phyloP scores from a whole-genome alignment of 2,113 vertebrate species.

The Hepsetus odoe region DNA sequence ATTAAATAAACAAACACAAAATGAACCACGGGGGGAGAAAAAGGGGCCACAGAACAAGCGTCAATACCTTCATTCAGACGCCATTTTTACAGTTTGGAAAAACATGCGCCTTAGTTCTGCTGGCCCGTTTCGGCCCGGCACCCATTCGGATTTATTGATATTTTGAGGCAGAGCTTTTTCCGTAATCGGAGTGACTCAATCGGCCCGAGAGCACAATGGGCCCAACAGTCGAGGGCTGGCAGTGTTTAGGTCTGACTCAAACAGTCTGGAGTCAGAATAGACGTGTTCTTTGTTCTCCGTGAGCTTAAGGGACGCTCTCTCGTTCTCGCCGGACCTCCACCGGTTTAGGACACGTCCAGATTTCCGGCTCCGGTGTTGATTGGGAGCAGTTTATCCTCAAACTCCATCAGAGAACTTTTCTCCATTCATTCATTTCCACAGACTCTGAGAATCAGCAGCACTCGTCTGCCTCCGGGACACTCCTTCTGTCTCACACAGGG shows the following conservation, averaged over 20 bases:
- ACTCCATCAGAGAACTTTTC: too few species aligned
- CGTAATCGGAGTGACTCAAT: conserved; percentile 38
- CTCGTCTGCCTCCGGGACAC: too few species aligned
- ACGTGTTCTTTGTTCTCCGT: conserved; percentile 32
- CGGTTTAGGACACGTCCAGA: not conserved
- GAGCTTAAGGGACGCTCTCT: not conserved
- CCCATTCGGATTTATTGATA: conserved; percentile 34
- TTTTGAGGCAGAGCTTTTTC: conserved; percentile 5
- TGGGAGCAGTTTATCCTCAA: not conserved
- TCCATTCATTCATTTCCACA: not conserved
- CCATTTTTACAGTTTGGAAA: conserved; percentile 7
- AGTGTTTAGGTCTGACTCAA: conserved; percentile 14
- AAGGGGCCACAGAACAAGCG: not conserved
- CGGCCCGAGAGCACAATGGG: conserved; percentile 39
- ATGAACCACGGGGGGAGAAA: too few species aligned
- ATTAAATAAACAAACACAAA: too few species aligned
- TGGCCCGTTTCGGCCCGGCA: not conserved
- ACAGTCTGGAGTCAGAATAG: conserved; percentile 29
- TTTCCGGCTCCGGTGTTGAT: not conserved
- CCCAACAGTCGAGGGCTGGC: conserved; percentile 36
- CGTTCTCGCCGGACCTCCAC: not conserved
- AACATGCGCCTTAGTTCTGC: not conserved
- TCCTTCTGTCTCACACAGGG: too few species aligned
- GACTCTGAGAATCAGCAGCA: not conserved
- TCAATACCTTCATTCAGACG: conserved; percentile 23